These are phyloP conservation scores for Oxyura jamaicensis DNA, from an alignment of 2,113 vertebrate species.

Conservation along the genomic window DNA sequence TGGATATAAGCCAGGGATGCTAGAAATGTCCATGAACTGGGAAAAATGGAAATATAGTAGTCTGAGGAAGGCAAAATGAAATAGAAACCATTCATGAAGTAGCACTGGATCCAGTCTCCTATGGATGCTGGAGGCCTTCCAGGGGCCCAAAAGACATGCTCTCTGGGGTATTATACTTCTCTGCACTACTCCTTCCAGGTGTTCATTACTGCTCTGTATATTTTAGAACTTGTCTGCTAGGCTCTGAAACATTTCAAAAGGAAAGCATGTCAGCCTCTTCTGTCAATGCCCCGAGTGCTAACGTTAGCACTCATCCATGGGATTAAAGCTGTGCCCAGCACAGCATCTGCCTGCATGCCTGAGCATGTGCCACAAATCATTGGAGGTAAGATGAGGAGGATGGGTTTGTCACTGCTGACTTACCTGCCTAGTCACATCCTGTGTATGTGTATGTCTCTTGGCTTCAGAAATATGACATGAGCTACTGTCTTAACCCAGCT, in stretches of 20 bases:
- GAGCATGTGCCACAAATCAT: not conserved
- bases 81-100: not conserved
- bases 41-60: not conserved
- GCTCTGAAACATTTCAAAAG: not conserved
- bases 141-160: not conserved
- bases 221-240: not conserved
- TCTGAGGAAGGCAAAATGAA: not conserved
- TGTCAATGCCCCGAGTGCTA: not conserved
- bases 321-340: not conserved
- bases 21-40: not conserved
- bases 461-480: not conserved
- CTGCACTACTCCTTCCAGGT: not conserved
- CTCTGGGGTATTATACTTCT: not conserved
- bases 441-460: constrained; percentile 16
- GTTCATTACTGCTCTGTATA: not conserved
- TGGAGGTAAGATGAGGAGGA: not conserved
- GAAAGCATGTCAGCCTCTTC: not conserved
- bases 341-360: not conserved
- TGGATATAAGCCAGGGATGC: not conserved
- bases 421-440: not conserved
- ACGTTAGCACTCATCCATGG: not conserved
- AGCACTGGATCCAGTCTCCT: not conserved
- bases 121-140: not conserved
- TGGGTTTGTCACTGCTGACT: not conserved
- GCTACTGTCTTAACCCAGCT: constrained; percentile 54